These are phyloP conservation scores for Pantherophis vulpinus DNA, from an alignment of 2,797 vertebrate species.

Conservation along the genomic window DNA sequence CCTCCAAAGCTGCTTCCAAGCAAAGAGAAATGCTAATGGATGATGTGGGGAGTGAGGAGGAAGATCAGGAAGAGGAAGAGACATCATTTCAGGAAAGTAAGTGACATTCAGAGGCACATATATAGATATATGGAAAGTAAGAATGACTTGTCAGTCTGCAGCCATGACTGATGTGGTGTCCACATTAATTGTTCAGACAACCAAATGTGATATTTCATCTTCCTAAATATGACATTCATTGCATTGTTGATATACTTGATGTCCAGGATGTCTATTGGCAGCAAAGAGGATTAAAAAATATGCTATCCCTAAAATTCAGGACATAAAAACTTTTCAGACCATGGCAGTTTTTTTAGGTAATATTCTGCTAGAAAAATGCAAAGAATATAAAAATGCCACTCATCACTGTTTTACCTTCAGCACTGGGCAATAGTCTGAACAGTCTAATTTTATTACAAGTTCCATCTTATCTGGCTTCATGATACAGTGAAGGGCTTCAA, in stretches of 20 bases:
- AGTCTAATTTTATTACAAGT: slow-evolving; percentile 12
- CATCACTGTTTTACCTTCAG: slow-evolving; percentile 35
- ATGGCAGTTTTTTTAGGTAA: not conserved
- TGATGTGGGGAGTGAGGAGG: slow-evolving; percentile 92
- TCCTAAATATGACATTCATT: not conserved
- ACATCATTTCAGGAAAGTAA: slow-evolving; percentile 85
- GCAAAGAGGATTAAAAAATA: not conserved
- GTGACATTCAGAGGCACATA: slow-evolving; percentile 51
- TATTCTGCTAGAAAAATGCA: not conserved
- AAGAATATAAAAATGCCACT: slow-evolving; percentile 1
- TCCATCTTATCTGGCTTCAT: slow-evolving; percentile 2
- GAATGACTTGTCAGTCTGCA: not conserved
- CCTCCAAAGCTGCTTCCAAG: slow-evolving; percentile 96
- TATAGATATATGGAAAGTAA: not conserved
- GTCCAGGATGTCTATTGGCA: not conserved
- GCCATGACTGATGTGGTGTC: not conserved
- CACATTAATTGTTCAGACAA: not conserved
- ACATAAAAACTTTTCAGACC: not conserved
- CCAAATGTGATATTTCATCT: not conserved
- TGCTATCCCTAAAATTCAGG: not conserved
- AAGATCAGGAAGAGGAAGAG: slow-evolving; percentile 90
- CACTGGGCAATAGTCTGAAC: slow-evolving; percentile 37
- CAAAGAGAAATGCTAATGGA: slow-evolving; percentile 96
- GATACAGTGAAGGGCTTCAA: not conserved
- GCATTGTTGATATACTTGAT: not conserved